phyloP scores from a whole-genome alignment of 2,797 vertebrate genomes.

The Helostoma temminkii region DNA sequence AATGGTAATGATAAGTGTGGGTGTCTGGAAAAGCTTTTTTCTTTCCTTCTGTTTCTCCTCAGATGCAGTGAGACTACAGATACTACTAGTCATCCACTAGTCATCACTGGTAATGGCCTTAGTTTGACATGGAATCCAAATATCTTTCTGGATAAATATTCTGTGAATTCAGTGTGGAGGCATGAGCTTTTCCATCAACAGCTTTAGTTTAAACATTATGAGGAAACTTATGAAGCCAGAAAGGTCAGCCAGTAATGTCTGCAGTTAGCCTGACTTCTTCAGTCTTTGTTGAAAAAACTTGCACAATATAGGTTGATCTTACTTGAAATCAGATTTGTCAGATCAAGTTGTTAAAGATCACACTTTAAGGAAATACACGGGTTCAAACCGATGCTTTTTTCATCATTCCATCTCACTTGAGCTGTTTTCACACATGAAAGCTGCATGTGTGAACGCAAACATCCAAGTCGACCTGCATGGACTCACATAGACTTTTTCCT shows the following conservation, averaged over 20 bases:
- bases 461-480: too few species aligned
- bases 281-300: background rate
- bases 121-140: too few species aligned
- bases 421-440: too few species aligned
- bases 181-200: background rate
- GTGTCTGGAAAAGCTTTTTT: too few species aligned
- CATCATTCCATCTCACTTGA: too few species aligned
- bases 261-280: background rate
- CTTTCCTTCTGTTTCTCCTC: too few species aligned
- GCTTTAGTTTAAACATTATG: background rate
- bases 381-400: background rate
- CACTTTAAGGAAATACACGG: too few species aligned
- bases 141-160: too few species aligned
- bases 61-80: too few species aligned
- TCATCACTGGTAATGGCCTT: too few species aligned
- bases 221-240: background rate
- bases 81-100: background rate
- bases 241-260: background rate
- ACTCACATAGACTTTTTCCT: too few species aligned
- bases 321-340: background rate
- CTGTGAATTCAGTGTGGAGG: background rate
- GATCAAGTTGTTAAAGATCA: background rate
- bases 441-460: too few species aligned
- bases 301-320: background rate
- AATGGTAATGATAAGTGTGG: background rate